Percentiles rank a stretch among this genome's conserved stretches.
These are phyloP conservation scores for Drepanosiphum platanoidis DNA, from an alignment of 2,888 invertebrate genomes.

Conservation along the genomic window DNA sequence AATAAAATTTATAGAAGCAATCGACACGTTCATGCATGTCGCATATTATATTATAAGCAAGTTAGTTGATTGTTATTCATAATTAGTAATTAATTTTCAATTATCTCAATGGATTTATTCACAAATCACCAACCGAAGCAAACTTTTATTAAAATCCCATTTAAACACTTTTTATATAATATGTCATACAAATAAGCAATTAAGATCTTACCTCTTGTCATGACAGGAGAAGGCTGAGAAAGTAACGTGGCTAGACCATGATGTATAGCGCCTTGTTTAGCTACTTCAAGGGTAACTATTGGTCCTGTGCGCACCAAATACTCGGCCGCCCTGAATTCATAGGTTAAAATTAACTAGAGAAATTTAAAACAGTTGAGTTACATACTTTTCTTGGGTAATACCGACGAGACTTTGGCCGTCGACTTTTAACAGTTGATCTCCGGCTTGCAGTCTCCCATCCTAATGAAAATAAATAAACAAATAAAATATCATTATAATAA, in stretches of 20 bases:
- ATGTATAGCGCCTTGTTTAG: conserved; percentile 96
- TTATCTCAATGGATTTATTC: not conserved
- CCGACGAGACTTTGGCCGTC: conserved; percentile 95
- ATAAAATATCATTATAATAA: not conserved
- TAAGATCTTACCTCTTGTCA: conserved; percentile 75
- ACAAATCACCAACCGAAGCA: conserved; percentile 52
- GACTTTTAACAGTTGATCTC: conserved; percentile 95
- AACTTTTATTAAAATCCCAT: conserved; percentile 39
- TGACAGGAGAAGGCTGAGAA: conserved; percentile 88
- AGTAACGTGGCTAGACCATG: conserved; percentile 94
- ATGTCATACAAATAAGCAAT: too few relatives aligned
- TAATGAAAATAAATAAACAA: conserved; percentile 66
- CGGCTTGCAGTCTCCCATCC: conserved; percentile 94
- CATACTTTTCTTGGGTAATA: conserved; percentile 80
- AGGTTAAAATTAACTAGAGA: conserved; percentile 10
- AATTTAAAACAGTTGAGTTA: not conserved
- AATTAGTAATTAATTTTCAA: not conserved
- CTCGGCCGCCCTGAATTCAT: conserved; percentile 83
- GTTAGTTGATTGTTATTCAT: conserved; percentile 14
- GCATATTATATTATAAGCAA: not conserved
- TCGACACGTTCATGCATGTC: not conserved
- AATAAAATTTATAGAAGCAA: not conserved
- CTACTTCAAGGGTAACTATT: conserved; percentile 93
- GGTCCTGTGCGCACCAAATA: conserved; percentile 94
- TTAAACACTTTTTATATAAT: conserved; percentile 20